Percentiles rank a stretch among this genome's conserved stretches.
phyloP scores from a whole-genome alignment of 2,888 invertebrate genomes.

The Drosophila peninsularis region DNA sequence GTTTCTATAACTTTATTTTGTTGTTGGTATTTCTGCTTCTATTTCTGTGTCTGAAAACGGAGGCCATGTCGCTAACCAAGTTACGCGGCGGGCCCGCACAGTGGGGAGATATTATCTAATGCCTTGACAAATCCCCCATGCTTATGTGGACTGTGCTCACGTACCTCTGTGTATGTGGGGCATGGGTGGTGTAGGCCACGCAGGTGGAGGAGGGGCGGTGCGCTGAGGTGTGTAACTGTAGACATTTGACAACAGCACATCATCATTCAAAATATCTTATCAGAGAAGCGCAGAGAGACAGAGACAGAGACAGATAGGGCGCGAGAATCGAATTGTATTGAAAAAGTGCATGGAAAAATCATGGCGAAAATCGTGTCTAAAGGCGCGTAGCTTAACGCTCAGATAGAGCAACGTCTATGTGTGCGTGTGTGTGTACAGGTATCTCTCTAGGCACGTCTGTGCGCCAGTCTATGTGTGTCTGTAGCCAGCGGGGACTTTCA shows the following conservation, averaged over 20 bases:
- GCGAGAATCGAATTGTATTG: conserved; percentile 51
- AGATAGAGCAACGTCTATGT: conserved; percentile 15
- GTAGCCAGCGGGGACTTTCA: conserved; percentile 10
- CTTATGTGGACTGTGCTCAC: conserved; percentile 40
- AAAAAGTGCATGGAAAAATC: conserved; percentile 65
- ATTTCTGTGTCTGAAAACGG: conserved; percentile 28
- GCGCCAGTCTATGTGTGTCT: not conserved
- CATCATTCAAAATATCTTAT: conserved; percentile 83
- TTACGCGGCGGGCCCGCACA: conserved; percentile 59
- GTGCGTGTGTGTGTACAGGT: conserved; percentile 17
- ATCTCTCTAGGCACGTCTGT: conserved; percentile 24
- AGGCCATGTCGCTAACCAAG: conserved; percentile 56
- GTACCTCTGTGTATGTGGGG: conserved; percentile 12
- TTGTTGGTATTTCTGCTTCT: conserved; percentile 12
- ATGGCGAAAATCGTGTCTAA: conserved; percentile 62
- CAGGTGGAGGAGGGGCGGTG: not conserved
- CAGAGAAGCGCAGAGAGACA: conserved; percentile 34
- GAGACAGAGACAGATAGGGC: conserved; percentile 14
- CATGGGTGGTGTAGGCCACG: not conserved
- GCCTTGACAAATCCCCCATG: conserved; percentile 71
- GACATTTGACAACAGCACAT: conserved; percentile 77
- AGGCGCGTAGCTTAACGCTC: conserved; percentile 51
- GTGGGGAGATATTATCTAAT: conserved; percentile 69
- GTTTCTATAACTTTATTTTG: conserved; percentile 32
- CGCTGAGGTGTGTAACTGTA: conserved; percentile 37